Conservation (phyloP, 2,797 vertebrate species). For the Sebastes trivittatus region DNA sequence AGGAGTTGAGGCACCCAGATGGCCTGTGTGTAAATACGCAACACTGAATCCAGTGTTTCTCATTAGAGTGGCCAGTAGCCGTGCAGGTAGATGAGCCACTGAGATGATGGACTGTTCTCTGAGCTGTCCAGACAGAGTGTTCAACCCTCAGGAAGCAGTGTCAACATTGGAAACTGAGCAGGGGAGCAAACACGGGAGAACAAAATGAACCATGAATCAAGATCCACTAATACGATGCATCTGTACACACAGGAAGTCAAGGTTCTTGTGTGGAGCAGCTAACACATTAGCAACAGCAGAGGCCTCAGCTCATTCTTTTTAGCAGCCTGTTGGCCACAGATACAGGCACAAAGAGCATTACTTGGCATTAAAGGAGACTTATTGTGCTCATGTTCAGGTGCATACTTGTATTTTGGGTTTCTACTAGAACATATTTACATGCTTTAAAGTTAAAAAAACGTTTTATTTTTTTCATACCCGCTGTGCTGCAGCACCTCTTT, state of each 20-base stretch:
- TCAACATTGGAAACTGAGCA: constrained; percentile 42
- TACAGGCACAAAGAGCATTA: neutral
- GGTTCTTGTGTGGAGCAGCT: neutral
- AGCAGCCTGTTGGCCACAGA: neutral
- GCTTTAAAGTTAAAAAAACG: no score
- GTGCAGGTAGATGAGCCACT: constrained; percentile 55
- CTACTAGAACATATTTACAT: no score
- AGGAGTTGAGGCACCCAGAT: neutral
- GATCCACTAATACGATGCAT: constrained; percentile 27
- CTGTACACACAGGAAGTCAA: constrained; percentile 20
- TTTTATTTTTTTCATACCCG: rapidly evolving
- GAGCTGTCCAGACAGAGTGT: constrained; percentile 44
- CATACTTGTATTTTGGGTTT: no score
- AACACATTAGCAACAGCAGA: neutral
- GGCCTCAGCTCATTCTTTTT: neutral
- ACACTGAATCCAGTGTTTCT: neutral
- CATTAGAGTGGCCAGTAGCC: constrained; percentile 45
- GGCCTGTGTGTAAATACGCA: constrained; percentile 13
- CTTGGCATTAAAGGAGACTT: no score
- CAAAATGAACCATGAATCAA: constrained; percentile 48
- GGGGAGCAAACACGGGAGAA: constrained; percentile 22
- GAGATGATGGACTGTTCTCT: constrained; percentile 44
- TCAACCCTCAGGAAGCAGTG: constrained; percentile 41
- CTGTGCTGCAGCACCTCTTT: no score
- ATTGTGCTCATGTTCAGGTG: no score